Conservation (phyloP, 2,888 invertebrate genomes). For the Cryptosula pallasiana region DNA sequence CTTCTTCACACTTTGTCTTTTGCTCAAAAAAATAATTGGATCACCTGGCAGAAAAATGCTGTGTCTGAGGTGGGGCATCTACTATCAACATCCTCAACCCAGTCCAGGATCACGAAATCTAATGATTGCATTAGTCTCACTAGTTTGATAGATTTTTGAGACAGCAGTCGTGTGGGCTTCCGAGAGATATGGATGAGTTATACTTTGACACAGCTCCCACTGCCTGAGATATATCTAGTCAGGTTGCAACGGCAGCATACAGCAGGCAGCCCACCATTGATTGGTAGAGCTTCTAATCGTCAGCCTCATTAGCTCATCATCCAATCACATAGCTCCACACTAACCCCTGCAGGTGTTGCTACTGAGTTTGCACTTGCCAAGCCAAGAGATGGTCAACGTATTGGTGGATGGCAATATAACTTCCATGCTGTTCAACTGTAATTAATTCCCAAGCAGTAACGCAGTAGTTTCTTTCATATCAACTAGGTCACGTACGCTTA, state of each 20-base stretch:
- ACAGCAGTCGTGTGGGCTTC: slow-evolving; percentile 30
- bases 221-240: slow-evolving; percentile 30
- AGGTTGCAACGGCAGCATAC: slow-evolving; percentile 28
- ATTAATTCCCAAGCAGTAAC: slow-evolving; percentile 28
- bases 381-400: no score
- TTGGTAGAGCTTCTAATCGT: slow-evolving; percentile 26
- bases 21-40: slow-evolving; percentile 35
- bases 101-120: slow-evolving; percentile 41
- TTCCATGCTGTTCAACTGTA: background rate
- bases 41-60: slow-evolving; percentile 34
- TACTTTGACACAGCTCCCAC: slow-evolving; percentile 29
- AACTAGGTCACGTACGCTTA: background rate
- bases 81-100: slow-evolving; percentile 33
- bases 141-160: slow-evolving; percentile 25
- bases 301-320: background rate
- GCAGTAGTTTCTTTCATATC: slow-evolving; percentile 27
- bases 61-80: slow-evolving; percentile 43
- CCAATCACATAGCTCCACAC: slow-evolving; percentile 22
- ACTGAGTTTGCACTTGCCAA: slow-evolving; percentile 27
- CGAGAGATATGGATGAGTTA: slow-evolving; percentile 28
- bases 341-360: slow-evolving; percentile 26
- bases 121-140: slow-evolving; percentile 6
- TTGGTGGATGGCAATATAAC: slow-evolving; percentile 1
- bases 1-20: background rate
- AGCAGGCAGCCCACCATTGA: slow-evolving; percentile 28